Base-by-base conservation (phyloP, 2,797 vertebrate species). In the Cuniculus paca region DNA sequence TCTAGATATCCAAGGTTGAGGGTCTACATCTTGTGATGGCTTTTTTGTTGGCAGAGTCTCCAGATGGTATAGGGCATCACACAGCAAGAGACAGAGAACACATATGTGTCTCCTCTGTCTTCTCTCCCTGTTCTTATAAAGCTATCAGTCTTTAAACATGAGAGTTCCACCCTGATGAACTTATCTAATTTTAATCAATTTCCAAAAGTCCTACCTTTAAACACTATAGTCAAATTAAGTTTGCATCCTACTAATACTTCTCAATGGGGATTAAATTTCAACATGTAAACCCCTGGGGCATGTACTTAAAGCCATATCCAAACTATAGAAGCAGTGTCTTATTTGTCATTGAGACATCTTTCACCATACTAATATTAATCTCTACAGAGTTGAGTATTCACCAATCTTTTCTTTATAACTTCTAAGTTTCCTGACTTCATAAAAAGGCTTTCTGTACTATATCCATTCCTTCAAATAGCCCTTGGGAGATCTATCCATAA, bases 351-450 rank as follows among this genome's bases (percentile, higher is more conserved):
- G 63, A 63, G 17, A 48, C 45, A 80, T 54, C 39, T 61, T 89
- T 93, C n/a, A 68, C 45, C 19, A 91, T 36, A 14, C 3, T 86
- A 79, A 20, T 36, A 65, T 54, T 42, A 77, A 48, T 34, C 56
- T 95, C 74, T 86, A 79, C 3, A 61, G 26, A 61, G 72, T 48
- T 48, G 74, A 86, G 82, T 79, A 72, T 77, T 34, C 50, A 14
- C 6, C 39, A 70, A 34, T 48, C 20, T 93, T 82, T 93, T 68
- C 75, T 78, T 80, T 39, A 84, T 31, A 74, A 36, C 2, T 34
- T 82, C 50, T 83, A 68, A 68, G n/a, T 83, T 79, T 96, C 19
- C 70, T 89, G n/a, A 91, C 17, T 79, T 89, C 22, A 50, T 91
- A 60, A 72, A 72, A 92, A 20, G 50, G 19, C 28, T 91, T 93